Conservation (phyloP, 2,113 vertebrate species). For the Centrocercus urophasianus region DNA sequence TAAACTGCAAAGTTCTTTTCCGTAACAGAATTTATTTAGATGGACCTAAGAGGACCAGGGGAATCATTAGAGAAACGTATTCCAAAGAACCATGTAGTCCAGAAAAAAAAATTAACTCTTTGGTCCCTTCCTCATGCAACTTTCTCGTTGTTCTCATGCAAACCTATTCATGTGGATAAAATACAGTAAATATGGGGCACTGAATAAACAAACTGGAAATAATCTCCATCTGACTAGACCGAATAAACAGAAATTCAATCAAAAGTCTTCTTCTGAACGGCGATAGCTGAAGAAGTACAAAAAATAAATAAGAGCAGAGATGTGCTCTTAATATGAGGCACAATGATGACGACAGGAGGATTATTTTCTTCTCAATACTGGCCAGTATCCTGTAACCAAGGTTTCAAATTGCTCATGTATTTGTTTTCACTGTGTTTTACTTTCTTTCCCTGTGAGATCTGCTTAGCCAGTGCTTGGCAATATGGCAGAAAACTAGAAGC, state of each 20-base stretch:
- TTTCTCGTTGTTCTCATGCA: background rate
- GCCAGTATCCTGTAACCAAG: background rate
- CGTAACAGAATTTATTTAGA: conserved; percentile 22
- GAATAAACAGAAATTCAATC: background rate
- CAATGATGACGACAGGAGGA: background rate
- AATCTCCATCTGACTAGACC: background rate
- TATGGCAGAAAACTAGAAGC: background rate
- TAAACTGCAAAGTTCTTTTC: conserved; percentile 28
- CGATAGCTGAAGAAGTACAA: background rate
- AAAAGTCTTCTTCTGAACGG: background rate
- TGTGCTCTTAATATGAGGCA: background rate
- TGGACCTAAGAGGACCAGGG: background rate
- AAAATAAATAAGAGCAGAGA: background rate
- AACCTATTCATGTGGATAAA: background rate
- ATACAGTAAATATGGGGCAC: background rate
- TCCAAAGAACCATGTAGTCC: background rate
- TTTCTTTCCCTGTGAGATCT: background rate
- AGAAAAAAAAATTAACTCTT: background rate
- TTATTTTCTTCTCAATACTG: background rate
- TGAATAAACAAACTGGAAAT: background rate
- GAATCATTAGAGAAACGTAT: conserved; percentile 7
- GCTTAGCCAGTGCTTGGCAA: background rate
- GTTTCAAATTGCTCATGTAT: background rate
- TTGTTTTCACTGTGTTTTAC: background rate
- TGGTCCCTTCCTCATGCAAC: background rate